phyloP scores from a whole-genome alignment of 2,888 invertebrate species.

The Machimus atricapillus region DNA sequence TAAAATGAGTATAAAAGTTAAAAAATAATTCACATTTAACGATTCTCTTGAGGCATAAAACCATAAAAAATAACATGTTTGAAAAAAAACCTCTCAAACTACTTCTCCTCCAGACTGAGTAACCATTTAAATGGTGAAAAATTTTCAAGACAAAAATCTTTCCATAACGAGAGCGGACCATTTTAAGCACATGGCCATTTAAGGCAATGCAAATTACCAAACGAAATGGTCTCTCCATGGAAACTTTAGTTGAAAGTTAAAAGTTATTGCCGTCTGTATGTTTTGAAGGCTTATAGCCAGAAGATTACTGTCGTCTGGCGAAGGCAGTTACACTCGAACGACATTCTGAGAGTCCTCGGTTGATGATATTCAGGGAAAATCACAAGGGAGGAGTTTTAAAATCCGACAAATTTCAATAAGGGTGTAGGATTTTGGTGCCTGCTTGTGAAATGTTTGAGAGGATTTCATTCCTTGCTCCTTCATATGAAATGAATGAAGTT shows the following conservation, averaged over 20 bases:
- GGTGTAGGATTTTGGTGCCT: neutral
- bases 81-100: neutral
- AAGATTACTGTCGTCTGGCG: neutral
- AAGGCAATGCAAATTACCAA: neutral
- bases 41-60: neutral
- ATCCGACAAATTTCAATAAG: neutral
- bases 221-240: neutral
- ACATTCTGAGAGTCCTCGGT: neutral
- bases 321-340: neutral
- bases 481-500: neutral
- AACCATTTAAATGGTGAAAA: neutral
- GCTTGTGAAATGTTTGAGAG: neutral
- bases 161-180: neutral
- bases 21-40: neutral
- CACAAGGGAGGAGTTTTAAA: neutral
- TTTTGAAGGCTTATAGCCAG: neutral
- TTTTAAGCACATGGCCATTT: neutral
- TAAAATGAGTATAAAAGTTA: no score
- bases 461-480: neutral
- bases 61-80: neutral
- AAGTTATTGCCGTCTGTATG: neutral
- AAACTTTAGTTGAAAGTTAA: neutral
- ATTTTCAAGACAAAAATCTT: neutral
- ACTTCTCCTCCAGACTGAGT: neutral
- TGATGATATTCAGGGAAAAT: neutral